Percentiles rank a stretch among this genome's conserved stretches.
Evolutionary conservation across 2,888 invertebrate genomes (phyloP).

Genomic region (Cosmorhoe ocellata): DNA sequence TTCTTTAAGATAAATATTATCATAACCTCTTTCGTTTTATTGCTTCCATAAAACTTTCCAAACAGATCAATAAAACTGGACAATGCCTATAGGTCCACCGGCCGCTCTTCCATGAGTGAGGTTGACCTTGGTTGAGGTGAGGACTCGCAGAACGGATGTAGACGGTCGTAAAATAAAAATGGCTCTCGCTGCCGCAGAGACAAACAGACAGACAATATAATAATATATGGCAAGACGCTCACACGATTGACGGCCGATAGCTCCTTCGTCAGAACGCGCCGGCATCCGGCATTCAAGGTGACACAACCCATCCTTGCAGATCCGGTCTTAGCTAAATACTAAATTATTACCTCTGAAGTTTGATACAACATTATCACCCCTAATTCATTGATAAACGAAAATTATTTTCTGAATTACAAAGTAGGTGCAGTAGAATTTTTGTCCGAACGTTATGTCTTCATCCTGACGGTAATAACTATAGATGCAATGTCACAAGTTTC

Average conservation of each 20-base stretch:
- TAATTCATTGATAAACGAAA: too few species aligned
- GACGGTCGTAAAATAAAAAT: slow-evolving; percentile 77
- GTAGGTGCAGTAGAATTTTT: too few species aligned
- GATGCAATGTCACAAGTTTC: too few species aligned
- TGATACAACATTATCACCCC: too few species aligned
- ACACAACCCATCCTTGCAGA: slow-evolving; percentile 75
- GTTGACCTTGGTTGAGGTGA: slow-evolving; percentile 71
- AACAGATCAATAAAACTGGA: slow-evolving; percentile 28
- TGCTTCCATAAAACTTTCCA: slow-evolving; percentile 27
- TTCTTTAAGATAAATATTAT: slow-evolving; percentile 23
- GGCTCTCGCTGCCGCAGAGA: slow-evolving; percentile 63
- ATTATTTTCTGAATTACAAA: too few species aligned
- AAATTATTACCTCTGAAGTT: slow-evolving; percentile 14
- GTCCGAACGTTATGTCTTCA: too few species aligned
- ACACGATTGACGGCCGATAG: slow-evolving; percentile 79
- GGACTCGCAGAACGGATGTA: slow-evolving; percentile 72
- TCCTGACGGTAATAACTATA: too few species aligned
- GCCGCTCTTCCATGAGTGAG: slow-evolving; percentile 34
- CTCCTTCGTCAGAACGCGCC: slow-evolving; percentile 65
- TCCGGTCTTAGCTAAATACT: slow-evolving; percentile 55
- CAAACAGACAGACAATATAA: slow-evolving; percentile 69
- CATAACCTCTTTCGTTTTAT: slow-evolving; percentile 26
- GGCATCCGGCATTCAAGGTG: slow-evolving; percentile 81
- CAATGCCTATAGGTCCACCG: slow-evolving; percentile 44
- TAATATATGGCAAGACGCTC: slow-evolving; percentile 72